These are phyloP conservation scores for Cydia fagiglandana DNA, from an alignment of 1,140 invertebrate species.

Conservation along the genomic window DNA sequence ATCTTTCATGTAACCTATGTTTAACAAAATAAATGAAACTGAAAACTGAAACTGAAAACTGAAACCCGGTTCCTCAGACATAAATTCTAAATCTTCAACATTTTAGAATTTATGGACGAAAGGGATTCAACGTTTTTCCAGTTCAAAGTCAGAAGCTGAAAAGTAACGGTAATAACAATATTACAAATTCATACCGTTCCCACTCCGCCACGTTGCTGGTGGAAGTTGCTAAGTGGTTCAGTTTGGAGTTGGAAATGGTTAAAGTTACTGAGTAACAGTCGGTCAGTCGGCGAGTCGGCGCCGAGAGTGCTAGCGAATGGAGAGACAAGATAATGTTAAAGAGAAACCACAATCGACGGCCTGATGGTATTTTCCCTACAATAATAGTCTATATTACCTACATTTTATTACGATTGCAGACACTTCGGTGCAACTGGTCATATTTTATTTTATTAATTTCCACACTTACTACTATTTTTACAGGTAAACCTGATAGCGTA, in stretches of 20 bases:
- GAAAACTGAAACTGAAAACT: too few species aligned
- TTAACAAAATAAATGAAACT: too few species aligned
- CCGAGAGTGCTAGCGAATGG: neutral
- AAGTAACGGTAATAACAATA: neutral
- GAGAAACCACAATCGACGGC: neutral
- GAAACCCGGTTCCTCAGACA: neutral
- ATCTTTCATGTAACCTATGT: too few species aligned
- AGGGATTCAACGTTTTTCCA: neutral
- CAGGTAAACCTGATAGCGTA: too few species aligned
- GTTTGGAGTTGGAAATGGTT: conserved; percentile 1
- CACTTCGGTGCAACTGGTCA: too few species aligned
- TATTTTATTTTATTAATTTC: too few species aligned
- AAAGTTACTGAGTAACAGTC: neutral
- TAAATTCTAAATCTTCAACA: conserved; percentile 1
- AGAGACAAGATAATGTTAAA: neutral
- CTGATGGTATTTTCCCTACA: too few species aligned
- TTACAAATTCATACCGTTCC: neutral
- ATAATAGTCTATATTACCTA: too few species aligned
- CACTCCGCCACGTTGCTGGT: neutral
- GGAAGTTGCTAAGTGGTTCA: neutral
- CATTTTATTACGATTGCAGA: too few species aligned
- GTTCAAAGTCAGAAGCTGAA: neutral
- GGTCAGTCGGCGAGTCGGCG: neutral
- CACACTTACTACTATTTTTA: too few species aligned
- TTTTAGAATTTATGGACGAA: neutral